Percentiles rank a stretch among this genome's conserved stretches.
These are phyloP conservation scores for Champsocephalus gunnari DNA, from an alignment of 2,797 vertebrate species.

Conservation along the genomic window DNA sequence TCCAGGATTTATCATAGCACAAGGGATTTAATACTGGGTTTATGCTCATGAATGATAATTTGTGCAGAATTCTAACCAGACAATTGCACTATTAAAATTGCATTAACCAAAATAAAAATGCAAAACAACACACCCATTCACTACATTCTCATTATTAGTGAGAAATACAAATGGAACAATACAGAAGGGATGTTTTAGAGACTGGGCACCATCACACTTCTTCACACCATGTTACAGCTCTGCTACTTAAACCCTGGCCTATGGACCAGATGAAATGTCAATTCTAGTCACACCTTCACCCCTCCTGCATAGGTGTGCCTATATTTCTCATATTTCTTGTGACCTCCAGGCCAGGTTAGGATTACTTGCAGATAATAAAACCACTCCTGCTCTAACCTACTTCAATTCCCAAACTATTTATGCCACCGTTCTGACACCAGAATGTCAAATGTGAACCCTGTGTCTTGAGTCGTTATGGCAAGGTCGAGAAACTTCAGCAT, in stretches of 20 bases:
- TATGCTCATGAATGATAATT: not conserved
- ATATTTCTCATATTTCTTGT: conserved; percentile 6
- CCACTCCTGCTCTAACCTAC: not conserved
- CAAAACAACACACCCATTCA: not conserved
- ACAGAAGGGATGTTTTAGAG: not conserved
- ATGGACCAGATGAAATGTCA: conserved; percentile 10
- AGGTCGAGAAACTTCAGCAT: conserved; percentile 8
- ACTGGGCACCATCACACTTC: not conserved
- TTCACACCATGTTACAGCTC: not conserved
- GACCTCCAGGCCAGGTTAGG: not conserved
- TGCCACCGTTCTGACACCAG: not conserved
- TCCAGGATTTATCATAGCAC: not conserved
- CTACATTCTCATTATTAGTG: not conserved
- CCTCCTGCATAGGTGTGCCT: too few species aligned
- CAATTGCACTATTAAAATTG: not conserved
- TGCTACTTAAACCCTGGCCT: conserved; percentile 19
- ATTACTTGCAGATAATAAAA: conserved; percentile 16
- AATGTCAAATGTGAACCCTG: not conserved
- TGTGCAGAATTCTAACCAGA: not conserved
- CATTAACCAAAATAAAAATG: conserved; percentile 4
- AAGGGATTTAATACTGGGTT: not conserved
- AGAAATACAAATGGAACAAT: not conserved
- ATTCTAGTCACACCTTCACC: conserved; percentile 2
- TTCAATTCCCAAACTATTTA: not conserved
- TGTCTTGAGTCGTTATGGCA: not conserved